A percentile compares a stretch with the other conserved stretches of the same genome.
phyloP scores from a whole-genome alignment of 2,888 invertebrate genomes.

The Vannuccia rotundouncinata region DNA sequence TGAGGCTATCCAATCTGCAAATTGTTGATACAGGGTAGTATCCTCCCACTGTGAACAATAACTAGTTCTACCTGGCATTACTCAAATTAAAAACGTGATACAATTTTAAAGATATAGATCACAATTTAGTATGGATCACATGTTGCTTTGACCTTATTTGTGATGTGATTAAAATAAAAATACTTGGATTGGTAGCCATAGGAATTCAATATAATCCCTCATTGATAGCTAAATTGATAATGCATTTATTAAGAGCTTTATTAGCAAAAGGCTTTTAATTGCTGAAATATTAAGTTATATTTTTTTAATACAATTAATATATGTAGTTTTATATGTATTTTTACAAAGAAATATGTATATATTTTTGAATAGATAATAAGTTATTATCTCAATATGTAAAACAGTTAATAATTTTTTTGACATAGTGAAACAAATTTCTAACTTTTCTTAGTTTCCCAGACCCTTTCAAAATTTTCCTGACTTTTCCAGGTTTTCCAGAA shows the following conservation, averaged over 20 bases:
- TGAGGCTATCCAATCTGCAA: background rate
- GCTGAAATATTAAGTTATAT: background rate
- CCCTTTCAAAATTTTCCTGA: background rate
- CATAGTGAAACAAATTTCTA: background rate
- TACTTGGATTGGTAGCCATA: conserved; percentile 12
- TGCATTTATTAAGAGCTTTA: conserved; percentile 15
- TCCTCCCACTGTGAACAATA: background rate
- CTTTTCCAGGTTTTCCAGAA: background rate
- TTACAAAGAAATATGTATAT: background rate
- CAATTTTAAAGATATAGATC: background rate
- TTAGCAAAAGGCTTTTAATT: conserved; percentile 2
- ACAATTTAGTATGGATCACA: conserved; percentile 1
- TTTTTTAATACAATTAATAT: background rate
- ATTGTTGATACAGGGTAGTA: background rate
- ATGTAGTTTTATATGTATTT: no score
- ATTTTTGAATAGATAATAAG: no score
- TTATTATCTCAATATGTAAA: background rate
- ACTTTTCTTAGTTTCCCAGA: background rate
- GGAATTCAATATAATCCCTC: background rate
- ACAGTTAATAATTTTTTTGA: background rate
- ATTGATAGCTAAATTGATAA: conserved; percentile 14
- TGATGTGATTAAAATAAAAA: conserved; percentile 13
- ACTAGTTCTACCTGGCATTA: background rate
- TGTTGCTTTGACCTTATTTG: background rate
- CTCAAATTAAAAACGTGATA: background rate